Percentiles rank a stretch among this genome's conserved stretches.
Conservation (phyloP, 2,888 invertebrate species). For the Rambutsinella grinnellia region DNA sequence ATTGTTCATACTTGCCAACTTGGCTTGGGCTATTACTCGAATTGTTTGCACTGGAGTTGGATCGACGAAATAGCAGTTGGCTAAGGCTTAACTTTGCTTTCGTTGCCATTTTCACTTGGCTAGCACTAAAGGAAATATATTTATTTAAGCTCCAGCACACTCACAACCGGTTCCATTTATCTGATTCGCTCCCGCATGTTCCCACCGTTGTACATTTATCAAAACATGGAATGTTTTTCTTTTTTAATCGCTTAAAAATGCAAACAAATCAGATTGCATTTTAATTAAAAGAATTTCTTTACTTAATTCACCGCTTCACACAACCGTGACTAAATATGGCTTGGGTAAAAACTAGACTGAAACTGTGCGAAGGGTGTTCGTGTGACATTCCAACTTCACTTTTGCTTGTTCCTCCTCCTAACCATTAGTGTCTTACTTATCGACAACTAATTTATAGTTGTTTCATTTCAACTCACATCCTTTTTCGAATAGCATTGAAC, state of each 20-base stretch:
- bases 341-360: conserved; percentile 2
- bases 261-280: too few relatives aligned
- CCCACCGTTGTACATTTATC: too few relatives aligned
- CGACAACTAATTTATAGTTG: not conserved
- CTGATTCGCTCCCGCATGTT: not conserved
- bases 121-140: not conserved
- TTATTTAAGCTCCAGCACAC: not conserved
- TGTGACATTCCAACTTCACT: conserved; percentile 1
- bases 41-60: not conserved
- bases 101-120: conserved; percentile 56
- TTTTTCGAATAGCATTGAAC: conserved; percentile 8
- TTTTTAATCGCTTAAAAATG: too few relatives aligned
- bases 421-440: not conserved
- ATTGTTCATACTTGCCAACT: not conserved
- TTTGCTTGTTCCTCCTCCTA: not conserved
- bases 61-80: conserved; percentile 53
- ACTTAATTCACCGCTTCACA: too few relatives aligned
- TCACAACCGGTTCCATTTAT: not conserved
- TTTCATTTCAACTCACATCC: conserved; percentile 10
- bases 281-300: too few relatives aligned
- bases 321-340: too few relatives aligned
- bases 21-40: not conserved
- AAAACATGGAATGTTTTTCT: too few relatives aligned
- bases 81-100: conserved; percentile 53
- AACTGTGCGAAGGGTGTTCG: not conserved